Base-by-base conservation (phyloP, 53 echinoderm and acorn worm species). In the Temnopleurus reevesii region DNA sequence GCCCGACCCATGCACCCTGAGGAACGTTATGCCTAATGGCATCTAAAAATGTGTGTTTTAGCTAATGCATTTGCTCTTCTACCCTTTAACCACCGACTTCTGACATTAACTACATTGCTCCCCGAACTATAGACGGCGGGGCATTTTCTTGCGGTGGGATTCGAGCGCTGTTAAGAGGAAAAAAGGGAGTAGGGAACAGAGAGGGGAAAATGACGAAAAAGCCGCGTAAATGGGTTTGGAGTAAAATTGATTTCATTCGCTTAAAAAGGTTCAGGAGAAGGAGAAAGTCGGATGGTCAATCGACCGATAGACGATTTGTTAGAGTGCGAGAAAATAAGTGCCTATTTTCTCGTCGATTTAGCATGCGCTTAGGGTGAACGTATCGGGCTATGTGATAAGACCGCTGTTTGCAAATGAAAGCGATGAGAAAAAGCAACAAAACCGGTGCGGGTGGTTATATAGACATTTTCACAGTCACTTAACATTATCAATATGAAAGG, bases 21-120 rank as follows among this genome's bases (percentile, higher is more conserved):
- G 61, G 51, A 66, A 87, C 23, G 43, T 66, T 66, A 23, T 35
- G 46, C 88, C 88, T 87, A 87, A 87, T 87, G 88, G 88, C 88
- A 66, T 64, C 88, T 87, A 87, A 87, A 87, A 87, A 65, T 87
- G 88, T 87, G 88, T 87, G 88, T 87, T 87, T 87, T 87, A 51
- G 85, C 71, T 87, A 87, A 87, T 87, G 88, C 88, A 87, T 87
- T 87, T 87, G 88, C 88, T 87, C 71, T 49, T 36, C 49, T 66
- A 23, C 66, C 66, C 88, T 87, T 87, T 66, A 51, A 85, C 57
- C 27, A 61, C 86, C 86, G 86, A 85, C 86, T 85, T 85, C 60
- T 85, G 60, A 85, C 86, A 85, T 85, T 34, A 60, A 45, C 43
- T 34, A 34, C 44, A 34, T 59, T 45, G 59, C 61, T 27, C 23